Conservation (phyloP, 1,140 invertebrate species). For the Lamellibrachia luymesi region DNA sequence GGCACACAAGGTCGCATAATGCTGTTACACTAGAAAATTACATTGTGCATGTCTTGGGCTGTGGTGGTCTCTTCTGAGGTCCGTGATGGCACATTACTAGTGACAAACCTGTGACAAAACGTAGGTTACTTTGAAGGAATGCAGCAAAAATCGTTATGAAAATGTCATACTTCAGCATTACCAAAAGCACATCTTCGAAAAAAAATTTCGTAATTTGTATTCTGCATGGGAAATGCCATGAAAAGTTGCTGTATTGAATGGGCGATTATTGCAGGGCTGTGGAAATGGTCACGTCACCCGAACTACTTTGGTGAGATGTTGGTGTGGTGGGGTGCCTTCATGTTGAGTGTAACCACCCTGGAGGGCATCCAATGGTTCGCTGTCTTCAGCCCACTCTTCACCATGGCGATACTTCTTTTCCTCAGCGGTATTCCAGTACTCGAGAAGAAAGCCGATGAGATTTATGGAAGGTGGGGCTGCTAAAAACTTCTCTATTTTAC, state of each 20-base stretch:
- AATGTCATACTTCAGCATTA: too few species aligned
- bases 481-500: not conserved
- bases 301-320: conserved; percentile 95
- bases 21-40: too few species aligned
- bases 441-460: conserved; percentile 81
- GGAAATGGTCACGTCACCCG: conserved; percentile 86
- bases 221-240: not conserved
- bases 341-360: conserved; percentile 83
- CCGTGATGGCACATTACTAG: too few species aligned
- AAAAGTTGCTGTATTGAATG: not conserved
- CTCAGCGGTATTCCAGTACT: conserved; percentile 63
- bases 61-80: too few species aligned
- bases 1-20: not conserved
- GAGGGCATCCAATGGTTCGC: conserved; percentile 75
- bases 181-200: too few species aligned
- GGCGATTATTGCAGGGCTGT: conserved; percentile 66
- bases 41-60: too few species aligned
- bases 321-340: conserved; percentile 91
- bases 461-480: conserved; percentile 76
- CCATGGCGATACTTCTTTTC: conserved; percentile 82
- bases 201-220: too few species aligned
- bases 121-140: too few species aligned
- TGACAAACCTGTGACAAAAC: too few species aligned
- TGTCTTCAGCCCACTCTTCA: conserved; percentile 84
- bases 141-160: too few species aligned